Evolutionary conservation across 2,888 invertebrate genomes (phyloP), one percentile per base, ranked within the genome.

Genomic region (Blastobasis lacticolella): DNA sequence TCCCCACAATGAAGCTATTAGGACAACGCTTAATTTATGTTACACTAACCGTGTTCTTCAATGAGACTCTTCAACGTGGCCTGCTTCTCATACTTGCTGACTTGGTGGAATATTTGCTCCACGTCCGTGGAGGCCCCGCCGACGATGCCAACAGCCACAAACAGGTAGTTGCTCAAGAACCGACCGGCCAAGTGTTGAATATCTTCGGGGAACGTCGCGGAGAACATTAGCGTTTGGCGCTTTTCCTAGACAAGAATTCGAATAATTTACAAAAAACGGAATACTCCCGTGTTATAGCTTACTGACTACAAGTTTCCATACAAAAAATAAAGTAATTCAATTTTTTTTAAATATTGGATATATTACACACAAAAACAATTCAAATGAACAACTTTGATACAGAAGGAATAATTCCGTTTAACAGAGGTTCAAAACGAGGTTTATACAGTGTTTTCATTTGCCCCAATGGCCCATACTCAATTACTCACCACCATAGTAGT

Each of bases 221-320:
- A 98, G 88, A 99, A 99, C 99, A 99, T 99, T 38, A 99, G 92
- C 0, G 98, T 99, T 79, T 98, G 98, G 54, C 99, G 92, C 54
- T 96, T 91, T 91, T 85, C 90, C 92, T 93, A 67, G n/a, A 23
- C 2, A 23, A 2, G 23, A 23, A 23, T 23, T 23, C 23, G 3
- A 23, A 23, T 23, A 1, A 23, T 23, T 23, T 23, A n/a, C n/a
- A n/a, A n/a, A 23, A 23, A 23, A 23, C 23, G 23, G 23, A 23
- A 23, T 23, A 23, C 3, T 23, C 23, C 23, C 23, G 3, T 23
- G 23, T 23, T 23, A 23, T 23, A 23, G 23, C 23, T 23, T 23
- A 23, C 23, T 23, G 23, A 23, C 23, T 23, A 23, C 23, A 23
- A 23, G 23, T 2, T 23, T 23, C 23, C 23, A 23, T 23, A 23